Base-by-base conservation (phyloP, 2,113 vertebrate species). In the Danionella cerebrum region DNA sequence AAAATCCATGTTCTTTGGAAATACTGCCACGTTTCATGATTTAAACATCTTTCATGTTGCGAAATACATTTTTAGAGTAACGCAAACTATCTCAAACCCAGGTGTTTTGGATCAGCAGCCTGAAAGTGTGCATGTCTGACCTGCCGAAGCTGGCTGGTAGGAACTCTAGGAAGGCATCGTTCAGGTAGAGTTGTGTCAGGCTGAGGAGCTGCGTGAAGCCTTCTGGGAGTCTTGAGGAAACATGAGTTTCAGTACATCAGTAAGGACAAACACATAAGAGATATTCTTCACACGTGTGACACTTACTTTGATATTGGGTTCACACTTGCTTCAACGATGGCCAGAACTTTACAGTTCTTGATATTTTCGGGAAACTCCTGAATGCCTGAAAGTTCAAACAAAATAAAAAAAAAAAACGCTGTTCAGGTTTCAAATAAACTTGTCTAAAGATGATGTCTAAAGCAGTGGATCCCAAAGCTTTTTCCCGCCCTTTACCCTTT, bases 281-380 rank as follows among this genome's bases (percentile, higher is more conserved):
- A 9, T 8, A 13, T 54, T 25, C 25, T 21, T 21, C 5, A 6
- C 19, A 4, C 2, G 29, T 10, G 8, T 3, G 3, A 9, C 13
- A 91, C 96, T 92, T 84, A 99, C 96, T 99, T 99, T 71, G 95
- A 94, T 86, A 99, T 98, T 42, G 95, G 96, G 79, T 99, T 99
- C 74, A 99, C 96, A 8, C 96, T 99, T 77, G 96, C 96, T 78
- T 99, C 96, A 48, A 99, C 90, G 66, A 97, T 67, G 71, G 93
- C 84, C 79, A 99, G 86, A 78, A 93, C 88, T 87, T 97, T 99
- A 86, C 96, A 99, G 63, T 98, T 98, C 83, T 98, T 98, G 74
- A 99, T 99, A 75, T 97, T 98, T 87, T 99, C 96, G 82, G 96
- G 96, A 89, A 99, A 98, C 83, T 98, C 95, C 79, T 98, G 96